phyloP scores from a whole-genome alignment of 2,113 vertebrate species.

The Rattus rattus region DNA sequence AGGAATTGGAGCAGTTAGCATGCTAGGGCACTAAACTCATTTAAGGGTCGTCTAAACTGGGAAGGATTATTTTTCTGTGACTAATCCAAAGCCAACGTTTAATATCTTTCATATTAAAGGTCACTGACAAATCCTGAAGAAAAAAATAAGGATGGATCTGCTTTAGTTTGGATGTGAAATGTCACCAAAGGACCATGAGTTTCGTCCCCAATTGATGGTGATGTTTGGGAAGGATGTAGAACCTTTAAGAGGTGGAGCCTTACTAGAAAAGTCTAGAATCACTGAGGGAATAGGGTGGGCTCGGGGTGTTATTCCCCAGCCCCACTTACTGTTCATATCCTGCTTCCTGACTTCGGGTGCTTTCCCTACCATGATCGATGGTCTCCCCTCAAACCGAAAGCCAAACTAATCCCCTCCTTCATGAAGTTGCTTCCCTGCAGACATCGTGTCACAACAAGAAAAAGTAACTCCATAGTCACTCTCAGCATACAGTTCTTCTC shows the following conservation, averaged over 20 bases:
- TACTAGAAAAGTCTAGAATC: background rate
- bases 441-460: too few relatives aligned
- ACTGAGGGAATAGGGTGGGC: too few relatives aligned
- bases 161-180: background rate
- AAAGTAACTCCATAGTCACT: background rate
- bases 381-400: background rate
- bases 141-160: background rate
- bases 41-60: background rate
- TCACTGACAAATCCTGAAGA: background rate
- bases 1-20: fast-evolving
- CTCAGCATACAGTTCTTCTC: background rate
- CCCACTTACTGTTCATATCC: background rate
- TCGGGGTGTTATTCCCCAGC: too few relatives aligned
- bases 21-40: background rate
- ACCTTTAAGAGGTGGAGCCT: background rate
- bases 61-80: background rate
- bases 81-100: background rate
- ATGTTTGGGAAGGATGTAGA: background rate
- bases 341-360: background rate
- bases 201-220: background rate
- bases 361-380: too few relatives aligned
- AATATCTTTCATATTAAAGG: background rate
- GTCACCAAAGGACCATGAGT: background rate
- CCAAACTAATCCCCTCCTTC: background rate
- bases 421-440: background rate